Conservation (phyloP, 2,113 vertebrate genomes). For the Calidris pugnax region DNA sequence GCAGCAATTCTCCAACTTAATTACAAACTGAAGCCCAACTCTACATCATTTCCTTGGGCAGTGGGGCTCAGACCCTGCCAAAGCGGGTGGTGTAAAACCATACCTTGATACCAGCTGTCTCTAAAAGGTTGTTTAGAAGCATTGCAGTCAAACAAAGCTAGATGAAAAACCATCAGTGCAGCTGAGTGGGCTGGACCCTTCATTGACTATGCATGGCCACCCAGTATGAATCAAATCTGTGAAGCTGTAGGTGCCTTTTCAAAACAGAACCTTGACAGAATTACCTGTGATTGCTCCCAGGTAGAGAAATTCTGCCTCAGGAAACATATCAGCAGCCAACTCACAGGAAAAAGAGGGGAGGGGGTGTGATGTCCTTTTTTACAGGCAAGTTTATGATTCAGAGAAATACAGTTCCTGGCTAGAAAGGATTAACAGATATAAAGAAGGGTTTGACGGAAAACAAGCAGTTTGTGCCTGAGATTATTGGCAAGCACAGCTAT, state of each 20-base stretch:
- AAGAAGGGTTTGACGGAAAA: conserved; percentile 29
- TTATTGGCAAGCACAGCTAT: not conserved
- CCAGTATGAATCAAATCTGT: not conserved
- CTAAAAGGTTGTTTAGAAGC: not conserved
- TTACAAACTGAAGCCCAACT: not conserved
- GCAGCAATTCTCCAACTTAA: not conserved
- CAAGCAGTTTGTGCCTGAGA: not conserved
- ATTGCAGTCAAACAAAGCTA: not conserved
- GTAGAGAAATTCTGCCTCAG: not conserved
- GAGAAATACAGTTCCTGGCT: not conserved
- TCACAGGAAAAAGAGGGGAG: not conserved
- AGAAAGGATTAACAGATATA: not conserved
- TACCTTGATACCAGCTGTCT: not conserved
- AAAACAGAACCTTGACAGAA: not conserved
- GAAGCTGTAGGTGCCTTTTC: not conserved
- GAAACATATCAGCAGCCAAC: not conserved
- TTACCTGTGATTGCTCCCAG: not conserved
- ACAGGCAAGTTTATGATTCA: not conserved
- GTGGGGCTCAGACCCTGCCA: not conserved
- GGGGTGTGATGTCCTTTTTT: not conserved
- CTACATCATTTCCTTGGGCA: not conserved
- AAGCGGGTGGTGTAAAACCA: fast-evolving
- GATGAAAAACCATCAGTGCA: not conserved
- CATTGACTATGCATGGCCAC: fast-evolving
- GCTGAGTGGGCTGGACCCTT: not conserved